phyloP scores from a whole-genome alignment of 2,113 vertebrate genomes.

The Erpornis zantholeuca region DNA sequence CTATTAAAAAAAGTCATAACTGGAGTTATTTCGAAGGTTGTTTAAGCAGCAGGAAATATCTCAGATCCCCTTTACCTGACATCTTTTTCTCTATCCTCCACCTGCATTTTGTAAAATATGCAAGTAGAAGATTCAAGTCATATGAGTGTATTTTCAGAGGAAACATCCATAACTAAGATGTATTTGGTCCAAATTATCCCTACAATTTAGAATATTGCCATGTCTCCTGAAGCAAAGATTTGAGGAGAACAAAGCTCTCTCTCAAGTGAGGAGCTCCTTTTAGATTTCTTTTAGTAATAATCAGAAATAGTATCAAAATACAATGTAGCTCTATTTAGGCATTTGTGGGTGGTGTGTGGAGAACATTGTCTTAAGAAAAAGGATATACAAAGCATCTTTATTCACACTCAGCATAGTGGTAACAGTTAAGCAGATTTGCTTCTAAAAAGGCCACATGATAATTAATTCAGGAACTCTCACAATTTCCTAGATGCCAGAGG shows the following conservation, averaged over 20 bases:
- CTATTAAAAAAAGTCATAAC: background rate
- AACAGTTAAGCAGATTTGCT: background rate
- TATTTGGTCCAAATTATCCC: background rate
- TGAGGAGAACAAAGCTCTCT: background rate
- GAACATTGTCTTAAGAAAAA: background rate
- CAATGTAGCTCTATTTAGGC: background rate
- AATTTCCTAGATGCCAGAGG: background rate
- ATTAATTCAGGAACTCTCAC: background rate
- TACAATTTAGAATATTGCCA: background rate
- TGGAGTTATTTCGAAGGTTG: background rate
- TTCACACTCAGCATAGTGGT: background rate
- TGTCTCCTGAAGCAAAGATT: background rate
- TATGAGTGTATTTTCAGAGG: background rate
- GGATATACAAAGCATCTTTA: background rate
- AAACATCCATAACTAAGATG: background rate
- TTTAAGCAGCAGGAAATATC: background rate
- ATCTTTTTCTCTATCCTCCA: background rate
- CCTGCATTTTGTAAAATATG: background rate
- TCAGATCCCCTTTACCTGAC: background rate
- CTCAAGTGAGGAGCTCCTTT: background rate
- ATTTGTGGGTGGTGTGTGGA: background rate
- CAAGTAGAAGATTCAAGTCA: background rate
- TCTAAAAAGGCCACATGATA: background rate
- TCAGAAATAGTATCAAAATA: constrained; percentile 19
- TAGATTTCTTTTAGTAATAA: background rate